Conservation (phyloP, 2,888 invertebrate species). For the Glyphotaelius pellucidus region DNA sequence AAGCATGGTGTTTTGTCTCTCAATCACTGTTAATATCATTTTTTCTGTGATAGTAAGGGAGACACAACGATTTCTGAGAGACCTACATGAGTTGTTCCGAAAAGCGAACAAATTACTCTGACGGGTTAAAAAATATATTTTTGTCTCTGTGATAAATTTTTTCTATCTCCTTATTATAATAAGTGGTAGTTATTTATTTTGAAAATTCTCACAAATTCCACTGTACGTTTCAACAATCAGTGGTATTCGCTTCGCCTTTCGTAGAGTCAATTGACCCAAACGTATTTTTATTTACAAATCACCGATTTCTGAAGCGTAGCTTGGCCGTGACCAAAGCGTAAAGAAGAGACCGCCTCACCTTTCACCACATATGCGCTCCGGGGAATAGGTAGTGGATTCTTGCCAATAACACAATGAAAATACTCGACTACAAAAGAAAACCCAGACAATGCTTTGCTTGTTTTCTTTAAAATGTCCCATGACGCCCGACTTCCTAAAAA, state of each 20-base stretch:
- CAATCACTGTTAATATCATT: too few species aligned
- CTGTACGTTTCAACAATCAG: not conserved
- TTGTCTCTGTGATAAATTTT: too few species aligned
- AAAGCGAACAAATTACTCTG: too few species aligned
- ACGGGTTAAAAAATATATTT: too few species aligned
- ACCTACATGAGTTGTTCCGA: too few species aligned
- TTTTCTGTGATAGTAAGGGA: too few species aligned
- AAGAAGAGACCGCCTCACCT: not conserved
- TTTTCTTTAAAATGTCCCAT: constrained; percentile 27
- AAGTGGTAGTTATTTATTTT: not conserved
- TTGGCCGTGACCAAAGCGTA: constrained; percentile 11
- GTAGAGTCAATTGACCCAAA: not conserved
- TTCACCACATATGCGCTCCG: constrained; percentile 14
- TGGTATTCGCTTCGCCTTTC: not conserved
- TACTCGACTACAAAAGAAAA: constrained; percentile 43
- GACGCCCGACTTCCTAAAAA: constrained; percentile 48
- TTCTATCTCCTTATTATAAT: not conserved
- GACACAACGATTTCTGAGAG: too few species aligned
- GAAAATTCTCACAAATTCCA: not conserved
- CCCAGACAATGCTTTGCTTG: constrained; percentile 35
- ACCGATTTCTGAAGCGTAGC: constrained; percentile 3
- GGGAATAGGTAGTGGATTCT: constrained; percentile 4
- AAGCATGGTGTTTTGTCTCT: too few species aligned
- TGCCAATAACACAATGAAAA: constrained; percentile 40
- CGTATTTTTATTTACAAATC: constrained; percentile 7